Percentiles rank a stretch among this genome's conserved stretches.
Evolutionary conservation across 2,888 invertebrate species (phyloP).

Genomic region (Hyposoter didymator): DNA sequence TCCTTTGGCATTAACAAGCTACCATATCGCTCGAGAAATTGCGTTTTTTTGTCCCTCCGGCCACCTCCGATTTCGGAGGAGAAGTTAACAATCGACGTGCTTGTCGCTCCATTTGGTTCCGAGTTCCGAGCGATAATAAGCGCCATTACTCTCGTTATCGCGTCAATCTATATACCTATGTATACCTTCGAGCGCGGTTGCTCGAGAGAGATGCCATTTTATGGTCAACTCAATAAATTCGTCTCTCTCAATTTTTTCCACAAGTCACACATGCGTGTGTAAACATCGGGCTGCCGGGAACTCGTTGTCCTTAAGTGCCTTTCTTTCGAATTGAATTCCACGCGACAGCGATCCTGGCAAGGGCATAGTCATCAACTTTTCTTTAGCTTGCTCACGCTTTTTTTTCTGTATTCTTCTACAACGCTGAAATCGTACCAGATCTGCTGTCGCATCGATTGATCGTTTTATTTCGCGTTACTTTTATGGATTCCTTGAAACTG

Average conservation of each 20-base stretch:
- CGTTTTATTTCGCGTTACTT: constrained; percentile 32
- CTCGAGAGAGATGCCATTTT: constrained; percentile 42
- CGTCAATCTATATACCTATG: constrained; percentile 2
- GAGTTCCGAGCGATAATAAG: constrained; percentile 26
- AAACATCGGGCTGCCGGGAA: constrained; percentile 45
- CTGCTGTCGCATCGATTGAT: constrained; percentile 27
- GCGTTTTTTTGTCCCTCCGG: constrained; percentile 9
- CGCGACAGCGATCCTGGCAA: constrained; percentile 36
- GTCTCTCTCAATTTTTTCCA: constrained; percentile 24
- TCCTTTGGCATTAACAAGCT: neutral
- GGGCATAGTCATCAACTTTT: constrained; percentile 45
- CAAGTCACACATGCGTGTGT: constrained; percentile 24
- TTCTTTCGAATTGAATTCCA: constrained; percentile 47
- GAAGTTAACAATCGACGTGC: constrained; percentile 28
- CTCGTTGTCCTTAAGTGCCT: constrained; percentile 54
- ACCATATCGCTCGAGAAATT: constrained; percentile 18
- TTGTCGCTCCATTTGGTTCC: constrained; percentile 42
- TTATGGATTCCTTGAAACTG: constrained; percentile 35
- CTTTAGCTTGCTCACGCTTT: constrained; percentile 7
- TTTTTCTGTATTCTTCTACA: constrained; percentile 1
- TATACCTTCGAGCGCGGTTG: constrained; percentile 32
- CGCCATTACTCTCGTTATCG: constrained; percentile 46
- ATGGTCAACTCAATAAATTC: constrained; percentile 49
- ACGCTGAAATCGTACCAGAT: constrained; percentile 22
- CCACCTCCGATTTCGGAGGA: constrained; percentile 13